Conservation (phyloP, 2,797 vertebrate genomes). For the Allobates femoralis region DNA sequence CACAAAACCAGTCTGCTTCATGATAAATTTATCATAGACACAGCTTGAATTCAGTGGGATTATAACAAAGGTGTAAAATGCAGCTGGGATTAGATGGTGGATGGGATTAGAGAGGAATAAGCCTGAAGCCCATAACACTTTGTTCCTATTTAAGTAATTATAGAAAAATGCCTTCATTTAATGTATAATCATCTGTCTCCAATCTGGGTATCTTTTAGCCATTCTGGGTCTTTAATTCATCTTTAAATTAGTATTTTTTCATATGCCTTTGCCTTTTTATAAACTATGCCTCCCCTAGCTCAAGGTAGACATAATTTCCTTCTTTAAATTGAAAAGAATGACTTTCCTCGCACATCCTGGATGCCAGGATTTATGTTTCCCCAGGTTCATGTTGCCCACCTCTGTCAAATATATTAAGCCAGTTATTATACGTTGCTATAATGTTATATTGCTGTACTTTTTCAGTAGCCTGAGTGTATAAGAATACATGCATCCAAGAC, state of each 20-base stretch:
- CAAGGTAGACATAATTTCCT: not conserved
- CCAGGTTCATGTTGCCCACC: not conserved
- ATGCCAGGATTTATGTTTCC: not conserved
- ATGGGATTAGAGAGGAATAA: slow-evolving; percentile 56
- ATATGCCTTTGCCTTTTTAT: not conserved
- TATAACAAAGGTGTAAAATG: slow-evolving; percentile 53
- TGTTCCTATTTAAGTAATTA: slow-evolving; percentile 60
- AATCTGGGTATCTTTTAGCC: slow-evolving; percentile 22
- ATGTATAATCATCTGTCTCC: slow-evolving; percentile 50
- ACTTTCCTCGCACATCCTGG: not conserved
- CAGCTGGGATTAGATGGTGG: slow-evolving; percentile 53
- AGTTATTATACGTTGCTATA: not conserved
- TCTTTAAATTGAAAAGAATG: not conserved
- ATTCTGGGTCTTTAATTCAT: slow-evolving; percentile 30
- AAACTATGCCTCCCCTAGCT: not conserved
- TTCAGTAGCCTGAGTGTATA: not conserved
- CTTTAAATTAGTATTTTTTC: slow-evolving; percentile 3
- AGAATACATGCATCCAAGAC: not conserved
- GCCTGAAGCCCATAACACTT: slow-evolving; percentile 52
- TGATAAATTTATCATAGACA: slow-evolving; percentile 53
- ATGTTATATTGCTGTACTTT: not conserved
- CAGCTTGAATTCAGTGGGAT: slow-evolving; percentile 45
- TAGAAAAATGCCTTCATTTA: slow-evolving; percentile 46
- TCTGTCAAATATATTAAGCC: not conserved
- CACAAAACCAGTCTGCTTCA: slow-evolving; percentile 11